A percentile compares a stretch with the other conserved stretches of the same genome.
Conservation (phyloP, 2,888 invertebrate genomes). For the Venusia cambrica region DNA sequence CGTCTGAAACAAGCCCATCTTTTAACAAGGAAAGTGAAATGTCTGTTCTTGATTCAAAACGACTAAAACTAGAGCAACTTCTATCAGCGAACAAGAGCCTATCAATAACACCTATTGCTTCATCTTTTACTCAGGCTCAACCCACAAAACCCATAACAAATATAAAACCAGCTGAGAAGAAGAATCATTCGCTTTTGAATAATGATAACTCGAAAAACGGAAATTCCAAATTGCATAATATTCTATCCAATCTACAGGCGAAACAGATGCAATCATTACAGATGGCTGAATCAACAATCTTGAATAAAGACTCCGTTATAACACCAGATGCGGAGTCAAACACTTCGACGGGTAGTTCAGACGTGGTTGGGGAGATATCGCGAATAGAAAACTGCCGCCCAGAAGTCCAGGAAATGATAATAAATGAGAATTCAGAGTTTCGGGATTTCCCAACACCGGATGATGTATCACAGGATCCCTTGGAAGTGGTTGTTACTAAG, state of each 20-base stretch:
- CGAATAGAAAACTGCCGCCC: slow-evolving; percentile 53
- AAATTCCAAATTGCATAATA: slow-evolving; percentile 74
- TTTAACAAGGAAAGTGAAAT: slow-evolving; percentile 57
- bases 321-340: slow-evolving; percentile 57
- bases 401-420: slow-evolving; percentile 64
- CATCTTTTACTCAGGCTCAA: slow-evolving; percentile 48
- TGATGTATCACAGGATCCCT: slow-evolving; percentile 68
- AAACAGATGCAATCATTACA: slow-evolving; percentile 63
- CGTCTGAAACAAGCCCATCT: slow-evolving; percentile 47
- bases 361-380: slow-evolving; percentile 49
- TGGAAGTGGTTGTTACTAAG: slow-evolving; percentile 58
- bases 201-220: slow-evolving; percentile 77
- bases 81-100: slow-evolving; percentile 60
- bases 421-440: slow-evolving; percentile 70
- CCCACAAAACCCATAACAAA: slow-evolving; percentile 47
- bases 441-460: slow-evolving; percentile 60
- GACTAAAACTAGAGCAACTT: slow-evolving; percentile 68
- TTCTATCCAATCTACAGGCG: slow-evolving; percentile 68
- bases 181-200: slow-evolving; percentile 61
- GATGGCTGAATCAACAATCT: slow-evolving; percentile 51
- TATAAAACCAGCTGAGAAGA: slow-evolving; percentile 48
- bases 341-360: slow-evolving; percentile 61
- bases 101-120: slow-evolving; percentile 55
- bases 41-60: slow-evolving; percentile 60
- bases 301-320: slow-evolving; percentile 49